Evolutionary conservation across 1,140 invertebrate genomes (phyloP), one percentile per base, ranked within the genome.

Genomic region (Ylistrum balloti): DNA sequence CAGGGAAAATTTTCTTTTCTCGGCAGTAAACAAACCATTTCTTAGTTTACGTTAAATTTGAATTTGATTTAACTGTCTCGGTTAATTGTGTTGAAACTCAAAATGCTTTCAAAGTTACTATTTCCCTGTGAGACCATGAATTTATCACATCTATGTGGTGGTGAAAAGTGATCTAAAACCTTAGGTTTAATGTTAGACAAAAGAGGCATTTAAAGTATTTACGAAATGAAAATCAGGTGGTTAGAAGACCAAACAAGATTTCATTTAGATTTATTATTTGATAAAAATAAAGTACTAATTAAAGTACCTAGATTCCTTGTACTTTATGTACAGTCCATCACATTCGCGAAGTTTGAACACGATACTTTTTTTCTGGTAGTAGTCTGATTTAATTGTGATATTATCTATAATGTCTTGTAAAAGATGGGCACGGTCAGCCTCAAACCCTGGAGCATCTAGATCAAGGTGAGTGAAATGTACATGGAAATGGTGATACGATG

Each of bases 401-500:
- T 99, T 99, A 94, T 97, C 97, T 85, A 99, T 99, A n/a, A 99
- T 98, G 11, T 98, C 97, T 33, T 97, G 97, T 28, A 99, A 96
- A 91, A 99, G 96, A 97, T 99, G 98, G 13, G 98, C 97, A 95
- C 97, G 98, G 95, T 99, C 98, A 32, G 97, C 97, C 96, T 97
- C 97, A 91, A 98, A 98, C 48, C 97, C 97, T 88, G 98, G 98
- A 2, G 98, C 97, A 93, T 98, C 98, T 96, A 98, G 97, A 89
- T 97, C 97, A 0, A 99, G 94, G 91, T 98, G 97, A n/a, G 98
- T 98, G 94, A 99, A 99, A 96, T 99, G 99, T 3, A 99, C 97
- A 95, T 99, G 99, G 13, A 99, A 96, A 96, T 99, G 99, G 96
- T 99, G 99, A 96, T 99, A 99, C 0, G 98, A 98, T 9, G 99